A percentile compares a stretch with the other conserved stretches of the same genome.
Evolutionary conservation across 1,140 invertebrate species (phyloP).

Genomic region (Acyrthosiphon pisum): DNA sequence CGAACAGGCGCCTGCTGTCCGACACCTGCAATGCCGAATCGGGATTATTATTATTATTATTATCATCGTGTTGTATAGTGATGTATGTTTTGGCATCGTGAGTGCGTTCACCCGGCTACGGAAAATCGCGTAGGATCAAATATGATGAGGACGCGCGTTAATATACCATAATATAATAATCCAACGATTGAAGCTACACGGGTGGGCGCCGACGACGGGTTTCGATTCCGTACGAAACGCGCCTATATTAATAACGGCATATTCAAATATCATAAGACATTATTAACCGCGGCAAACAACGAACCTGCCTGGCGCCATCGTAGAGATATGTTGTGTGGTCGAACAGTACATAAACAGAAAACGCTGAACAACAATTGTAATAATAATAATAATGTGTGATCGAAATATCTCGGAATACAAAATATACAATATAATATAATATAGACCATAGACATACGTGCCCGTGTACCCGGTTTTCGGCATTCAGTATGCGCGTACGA

Average conservation of each 20-base stretch:
- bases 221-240: conserved; percentile 11
- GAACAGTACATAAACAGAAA: neutral
- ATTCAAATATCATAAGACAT: neutral
- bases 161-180: too few species aligned
- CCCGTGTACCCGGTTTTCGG: neutral
- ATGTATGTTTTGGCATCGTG: conserved; percentile 11
- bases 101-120: conserved; percentile 36
- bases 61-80: neutral
- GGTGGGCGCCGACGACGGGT: neutral
- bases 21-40: neutral
- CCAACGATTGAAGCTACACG: neutral
- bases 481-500: neutral
- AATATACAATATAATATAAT: too few species aligned
- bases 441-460: too few species aligned
- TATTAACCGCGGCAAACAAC: neutral
- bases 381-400: neutral
- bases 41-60: neutral
- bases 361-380: neutral
- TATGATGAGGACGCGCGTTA: neutral
- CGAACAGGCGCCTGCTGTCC: too few species aligned
- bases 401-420: neutral
- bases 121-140: conserved; percentile 47
- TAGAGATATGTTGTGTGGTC: neutral
- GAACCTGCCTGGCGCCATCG: neutral
- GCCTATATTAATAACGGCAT: neutral